Base-by-base conservation (phyloP, 1,140 invertebrate genomes). In the Epicauta chinensis region DNA sequence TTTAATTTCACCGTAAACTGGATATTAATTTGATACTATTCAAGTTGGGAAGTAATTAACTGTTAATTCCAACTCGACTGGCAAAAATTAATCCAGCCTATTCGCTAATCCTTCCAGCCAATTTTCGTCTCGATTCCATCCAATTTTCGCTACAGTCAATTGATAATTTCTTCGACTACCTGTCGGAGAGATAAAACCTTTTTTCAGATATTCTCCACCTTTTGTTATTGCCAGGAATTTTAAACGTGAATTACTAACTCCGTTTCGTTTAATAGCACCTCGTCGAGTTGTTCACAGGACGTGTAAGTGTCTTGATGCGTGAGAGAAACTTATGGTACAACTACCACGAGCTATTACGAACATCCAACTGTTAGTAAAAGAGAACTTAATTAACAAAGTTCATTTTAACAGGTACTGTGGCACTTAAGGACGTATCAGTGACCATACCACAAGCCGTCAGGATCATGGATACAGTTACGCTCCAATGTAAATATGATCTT, bases 401-500 rank as follows among this genome's bases (percentile, higher is more conserved):
- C n/a, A 23, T 23, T 23, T 23, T 23, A n/a, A 5, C 23, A 23
- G 23, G 23, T 7, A 23, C 7, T 23, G 23, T 7, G 34, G 77
- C 82, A 5, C 71, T 89, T 17, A 79, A 79, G 58, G 82, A 86
- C 60, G 71, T 89, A 41, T 78, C 78, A 56, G 84, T 89, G 64
- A 81, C 77, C 17, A 82, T 87, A 6, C 87, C 87, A 2, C 69
- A 76, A 31, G 85, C 85, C 23, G 86, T 87, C 15, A 75, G 80
- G 55, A 80, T 81, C 31, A 84, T 85, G 12, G 82, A 84, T 57
- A 79, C 81, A 11, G 84, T 84, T 14, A 76, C 80, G 35, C 76
- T 93, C 35, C 78, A 82, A 15, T 92, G 89, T 69, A 77, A 82
- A 57, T 93, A 89, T 66, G 87, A 91, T 66, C 74, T 91, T 42